Evolutionary conservation across 2,797 vertebrate species (phyloP).

Genomic region (Dendrocincla tyrannina): DNA sequence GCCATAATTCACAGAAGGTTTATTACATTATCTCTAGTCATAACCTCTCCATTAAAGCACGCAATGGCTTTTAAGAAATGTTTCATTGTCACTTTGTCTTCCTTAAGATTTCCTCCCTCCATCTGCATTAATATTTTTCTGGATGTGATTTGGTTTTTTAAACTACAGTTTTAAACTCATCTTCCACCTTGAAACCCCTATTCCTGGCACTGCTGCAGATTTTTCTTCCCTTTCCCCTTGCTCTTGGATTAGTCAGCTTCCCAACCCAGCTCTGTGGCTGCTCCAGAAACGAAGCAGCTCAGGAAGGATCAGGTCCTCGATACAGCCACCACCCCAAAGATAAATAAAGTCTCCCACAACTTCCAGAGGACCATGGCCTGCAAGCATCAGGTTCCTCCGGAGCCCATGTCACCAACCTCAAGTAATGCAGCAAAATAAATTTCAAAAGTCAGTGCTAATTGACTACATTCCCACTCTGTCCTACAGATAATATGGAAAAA

Average conservation of each 20-base stretch:
- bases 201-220: constrained; percentile 63
- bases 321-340: neutral
- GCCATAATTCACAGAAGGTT: constrained; percentile 72
- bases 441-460: constrained; percentile 29
- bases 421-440: neutral
- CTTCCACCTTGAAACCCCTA: constrained; percentile 46
- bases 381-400: neutral
- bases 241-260: constrained; percentile 18
- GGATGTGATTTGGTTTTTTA: constrained; percentile 71
- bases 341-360: neutral
- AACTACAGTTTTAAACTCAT: constrained; percentile 58
- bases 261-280: neutral
- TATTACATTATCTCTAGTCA: constrained; percentile 77
- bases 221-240: neutral
- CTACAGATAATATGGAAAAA: constrained; percentile 31
- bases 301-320: neutral
- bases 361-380: neutral
- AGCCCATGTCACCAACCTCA: neutral
- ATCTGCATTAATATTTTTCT: constrained; percentile 73
- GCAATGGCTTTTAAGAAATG: constrained; percentile 79
- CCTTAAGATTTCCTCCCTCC: constrained; percentile 55
- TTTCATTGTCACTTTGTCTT: constrained; percentile 74
- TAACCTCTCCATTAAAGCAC: constrained; percentile 76
- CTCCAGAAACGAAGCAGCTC: neutral
- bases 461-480: constrained; percentile 37